Evolutionary conservation across 2,113 vertebrate species (phyloP).

Genomic region (Poeciliopsis turrubarensis): DNA sequence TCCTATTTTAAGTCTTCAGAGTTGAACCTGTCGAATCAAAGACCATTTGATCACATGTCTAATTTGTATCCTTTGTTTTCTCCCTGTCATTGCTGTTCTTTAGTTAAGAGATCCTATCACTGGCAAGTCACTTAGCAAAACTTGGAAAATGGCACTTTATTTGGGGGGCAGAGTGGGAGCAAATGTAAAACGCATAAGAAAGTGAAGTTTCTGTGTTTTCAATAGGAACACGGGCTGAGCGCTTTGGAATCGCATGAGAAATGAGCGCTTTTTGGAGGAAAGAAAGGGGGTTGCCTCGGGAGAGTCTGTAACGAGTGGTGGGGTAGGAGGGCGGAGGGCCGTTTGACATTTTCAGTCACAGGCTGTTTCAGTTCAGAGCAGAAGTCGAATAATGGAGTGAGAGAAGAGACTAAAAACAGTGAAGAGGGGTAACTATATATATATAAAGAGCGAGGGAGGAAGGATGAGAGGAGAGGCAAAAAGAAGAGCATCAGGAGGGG

Average conservation of each 20-base stretch:
- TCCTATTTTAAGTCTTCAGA: constrained; percentile 45
- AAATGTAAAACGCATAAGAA: constrained; percentile 28
- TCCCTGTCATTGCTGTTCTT: not conserved
- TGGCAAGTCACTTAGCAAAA: constrained; percentile 17
- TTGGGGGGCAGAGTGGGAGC: constrained; percentile 1
- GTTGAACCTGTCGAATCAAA: constrained; percentile 33
- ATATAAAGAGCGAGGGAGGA: not conserved
- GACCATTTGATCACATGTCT: constrained; percentile 37
- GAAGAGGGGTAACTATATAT: not conserved
- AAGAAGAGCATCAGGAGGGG: constrained; percentile 44
- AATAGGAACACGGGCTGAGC: constrained; percentile 27
- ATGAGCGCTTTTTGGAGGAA: constrained; percentile 32
- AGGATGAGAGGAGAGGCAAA: constrained; percentile 9
- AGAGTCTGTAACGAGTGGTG: constrained; percentile 54
- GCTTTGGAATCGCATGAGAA: constrained; percentile 34
- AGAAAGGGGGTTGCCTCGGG: constrained; percentile 33
- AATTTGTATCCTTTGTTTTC: constrained; percentile 22
- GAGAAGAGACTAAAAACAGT: not conserved
- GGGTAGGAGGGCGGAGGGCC: constrained; percentile 5
- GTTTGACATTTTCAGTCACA: constrained; percentile 53
- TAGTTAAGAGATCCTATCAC: not conserved
- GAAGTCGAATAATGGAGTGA: constrained; percentile 16
- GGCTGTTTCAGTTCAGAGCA: constrained; percentile 41
- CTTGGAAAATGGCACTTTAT: not conserved
- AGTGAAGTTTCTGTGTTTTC: constrained; percentile 33